phyloP scores from a whole-genome alignment of 2,888 invertebrate species.

The Drosophila nr. perissopoda region DNA sequence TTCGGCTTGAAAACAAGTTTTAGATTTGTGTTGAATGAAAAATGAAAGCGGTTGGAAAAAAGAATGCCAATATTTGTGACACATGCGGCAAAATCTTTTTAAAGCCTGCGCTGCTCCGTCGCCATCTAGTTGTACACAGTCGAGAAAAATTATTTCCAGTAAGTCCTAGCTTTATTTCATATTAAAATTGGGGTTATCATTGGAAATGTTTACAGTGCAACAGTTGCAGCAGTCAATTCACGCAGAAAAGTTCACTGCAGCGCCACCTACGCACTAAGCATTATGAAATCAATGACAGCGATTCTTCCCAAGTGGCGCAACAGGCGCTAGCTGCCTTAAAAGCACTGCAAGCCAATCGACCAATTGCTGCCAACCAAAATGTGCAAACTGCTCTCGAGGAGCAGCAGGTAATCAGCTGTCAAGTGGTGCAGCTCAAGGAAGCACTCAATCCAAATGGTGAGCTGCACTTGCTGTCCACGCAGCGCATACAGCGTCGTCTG shows the following conservation, averaged over 20 bases:
- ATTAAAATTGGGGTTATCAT: too few species aligned
- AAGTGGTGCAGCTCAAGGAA: slow-evolving; percentile 23
- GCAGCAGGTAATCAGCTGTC: slow-evolving; percentile 11
- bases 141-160: slow-evolving; percentile 61
- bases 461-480: slow-evolving; percentile 13
- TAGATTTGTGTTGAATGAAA: neutral
- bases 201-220: slow-evolving; percentile 30
- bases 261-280: slow-evolving; percentile 41
- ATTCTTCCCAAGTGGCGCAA: slow-evolving; percentile 32
- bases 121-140: slow-evolving; percentile 68
- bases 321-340: slow-evolving; percentile 42
- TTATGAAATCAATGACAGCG: neutral
- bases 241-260: slow-evolving; percentile 45
- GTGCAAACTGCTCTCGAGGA: slow-evolving; percentile 29
- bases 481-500: slow-evolving; percentile 34
- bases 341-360: slow-evolving; percentile 31
- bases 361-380: too few species aligned
- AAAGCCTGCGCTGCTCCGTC: slow-evolving; percentile 60
- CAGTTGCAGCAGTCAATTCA: slow-evolving; percentile 33
- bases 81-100: slow-evolving; percentile 63
- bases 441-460: slow-evolving; percentile 23
- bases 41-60: slow-evolving; percentile 5
- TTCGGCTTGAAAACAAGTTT: neutral
- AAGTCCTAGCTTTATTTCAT: slow-evolving; percentile 5
- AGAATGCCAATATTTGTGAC: slow-evolving; percentile 32